Conservation (phyloP, 1,140 invertebrate species). For the Lasaia peninsularis region DNA sequence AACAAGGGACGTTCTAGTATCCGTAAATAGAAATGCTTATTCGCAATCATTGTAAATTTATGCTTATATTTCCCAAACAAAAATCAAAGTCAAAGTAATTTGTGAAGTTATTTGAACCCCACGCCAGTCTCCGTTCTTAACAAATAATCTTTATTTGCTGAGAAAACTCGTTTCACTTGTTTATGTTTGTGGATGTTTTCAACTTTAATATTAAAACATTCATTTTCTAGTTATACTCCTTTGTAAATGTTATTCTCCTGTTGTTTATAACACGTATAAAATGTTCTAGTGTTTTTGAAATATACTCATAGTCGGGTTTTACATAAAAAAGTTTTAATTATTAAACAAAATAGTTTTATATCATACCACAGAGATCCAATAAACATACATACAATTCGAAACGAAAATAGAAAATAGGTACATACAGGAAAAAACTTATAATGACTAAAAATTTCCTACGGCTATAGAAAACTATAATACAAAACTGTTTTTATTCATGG, state of each 20-base stretch:
- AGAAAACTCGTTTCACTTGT: slow-evolving; percentile 8
- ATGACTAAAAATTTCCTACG: too few species aligned
- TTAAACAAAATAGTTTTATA: too few species aligned
- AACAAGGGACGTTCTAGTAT: not conserved
- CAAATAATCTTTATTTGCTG: slow-evolving; percentile 7
- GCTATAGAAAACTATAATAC: too few species aligned
- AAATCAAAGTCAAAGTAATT: slow-evolving; percentile 11
- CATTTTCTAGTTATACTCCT: not conserved
- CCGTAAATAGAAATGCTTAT: not conserved
- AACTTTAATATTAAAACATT: slow-evolving; percentile 6
- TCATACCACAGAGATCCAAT: too few species aligned
- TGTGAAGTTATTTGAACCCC: slow-evolving; percentile 6
- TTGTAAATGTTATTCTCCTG: not conserved
- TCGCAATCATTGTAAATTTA: not conserved
- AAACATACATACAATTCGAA: too few species aligned
- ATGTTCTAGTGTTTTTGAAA: not conserved
- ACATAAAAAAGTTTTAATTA: too few species aligned
- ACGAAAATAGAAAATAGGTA: too few species aligned
- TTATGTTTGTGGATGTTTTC: slow-evolving; percentile 2
- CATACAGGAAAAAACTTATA: too few species aligned
- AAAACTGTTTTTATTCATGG: too few species aligned
- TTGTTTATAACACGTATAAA: not conserved
- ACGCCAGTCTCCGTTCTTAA: slow-evolving; percentile 1
- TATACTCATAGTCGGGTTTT: too few species aligned
- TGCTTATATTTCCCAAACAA: not conserved